A percentile compares a stretch with the other conserved stretches of the same genome.
phyloP scores from a whole-genome alignment of 2,113 vertebrate species.

The Callaeas wilsoni region DNA sequence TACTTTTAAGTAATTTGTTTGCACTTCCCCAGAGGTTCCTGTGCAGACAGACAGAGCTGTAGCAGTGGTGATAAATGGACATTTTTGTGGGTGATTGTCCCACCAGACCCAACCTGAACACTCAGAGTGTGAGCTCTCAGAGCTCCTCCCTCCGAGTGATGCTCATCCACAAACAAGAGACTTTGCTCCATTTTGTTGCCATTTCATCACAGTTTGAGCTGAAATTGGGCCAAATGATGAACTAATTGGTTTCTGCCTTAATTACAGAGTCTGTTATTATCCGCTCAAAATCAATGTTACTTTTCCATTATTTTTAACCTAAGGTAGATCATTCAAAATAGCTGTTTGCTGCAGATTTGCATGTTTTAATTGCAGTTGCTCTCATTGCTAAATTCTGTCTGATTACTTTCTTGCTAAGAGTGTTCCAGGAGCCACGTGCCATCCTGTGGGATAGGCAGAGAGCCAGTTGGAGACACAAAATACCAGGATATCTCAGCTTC shows the following conservation, averaged over 20 bases:
- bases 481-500: background rate
- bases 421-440: background rate
- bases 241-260: background rate
- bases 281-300: background rate
- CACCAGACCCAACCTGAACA: accelerated
- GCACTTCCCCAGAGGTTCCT: background rate
- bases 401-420: background rate
- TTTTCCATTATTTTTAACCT: background rate
- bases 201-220: background rate
- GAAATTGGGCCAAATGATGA: background rate
- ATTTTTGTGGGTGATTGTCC: background rate
- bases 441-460: background rate
- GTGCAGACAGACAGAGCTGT: background rate
- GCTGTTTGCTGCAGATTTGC: background rate
- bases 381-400: background rate
- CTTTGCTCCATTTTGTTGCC: background rate
- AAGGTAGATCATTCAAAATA: background rate
- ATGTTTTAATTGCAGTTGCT: background rate
- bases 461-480: background rate
- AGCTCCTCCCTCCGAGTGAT: background rate
- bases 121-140: background rate
- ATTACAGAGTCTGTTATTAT: background rate
- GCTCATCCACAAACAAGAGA: background rate
- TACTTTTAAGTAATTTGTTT: background rate
- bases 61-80: accelerated